Evolutionary conservation across 2,888 invertebrate genomes (phyloP).

Genomic region (Lasius fuliginosus): DNA sequence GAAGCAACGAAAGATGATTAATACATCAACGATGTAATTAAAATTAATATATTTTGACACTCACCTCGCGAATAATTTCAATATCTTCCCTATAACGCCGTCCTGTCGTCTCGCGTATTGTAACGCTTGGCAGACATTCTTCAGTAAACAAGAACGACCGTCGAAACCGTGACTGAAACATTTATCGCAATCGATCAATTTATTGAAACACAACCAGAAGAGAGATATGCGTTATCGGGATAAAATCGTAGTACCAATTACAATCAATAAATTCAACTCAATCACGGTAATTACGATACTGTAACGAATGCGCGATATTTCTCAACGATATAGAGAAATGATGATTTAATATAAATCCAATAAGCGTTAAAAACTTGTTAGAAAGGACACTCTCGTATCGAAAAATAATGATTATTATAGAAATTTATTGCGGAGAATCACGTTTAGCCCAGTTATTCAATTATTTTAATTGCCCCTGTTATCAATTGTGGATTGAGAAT

Average conservation of each 20-base stretch:
- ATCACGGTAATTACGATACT: not conserved
- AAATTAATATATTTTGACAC: slow-evolving; percentile 52
- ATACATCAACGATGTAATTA: slow-evolving; percentile 35
- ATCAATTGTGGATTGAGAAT: not conserved
- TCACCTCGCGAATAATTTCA: slow-evolving; percentile 77
- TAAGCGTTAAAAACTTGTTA: not conserved
- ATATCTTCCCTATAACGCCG: slow-evolving; percentile 82
- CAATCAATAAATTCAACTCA: not conserved
- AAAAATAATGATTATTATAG: not conserved
- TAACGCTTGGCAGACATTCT: slow-evolving; percentile 90
- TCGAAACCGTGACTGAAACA: slow-evolving; percentile 89
- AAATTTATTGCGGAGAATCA: not conserved
- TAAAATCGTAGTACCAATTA: not conserved
- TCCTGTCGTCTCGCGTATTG: slow-evolving; percentile 85
- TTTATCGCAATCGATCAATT: slow-evolving; percentile 25
- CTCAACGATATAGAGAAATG: slow-evolving; percentile 8
- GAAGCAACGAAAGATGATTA: slow-evolving; percentile 67
- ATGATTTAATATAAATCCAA: not conserved
- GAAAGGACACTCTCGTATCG: not conserved
- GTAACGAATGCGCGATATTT: not conserved
- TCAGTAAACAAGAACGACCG: slow-evolving; percentile 89
- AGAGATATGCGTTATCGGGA: not conserved
- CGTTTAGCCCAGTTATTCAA: not conserved
- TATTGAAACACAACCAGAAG: not conserved
- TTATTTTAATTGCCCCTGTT: not conserved